Percentiles rank a stretch among this genome's conserved stretches.
These are phyloP conservation scores for Brachyistius frenatus DNA, from an alignment of 2,113 vertebrate species.

Conservation along the genomic window DNA sequence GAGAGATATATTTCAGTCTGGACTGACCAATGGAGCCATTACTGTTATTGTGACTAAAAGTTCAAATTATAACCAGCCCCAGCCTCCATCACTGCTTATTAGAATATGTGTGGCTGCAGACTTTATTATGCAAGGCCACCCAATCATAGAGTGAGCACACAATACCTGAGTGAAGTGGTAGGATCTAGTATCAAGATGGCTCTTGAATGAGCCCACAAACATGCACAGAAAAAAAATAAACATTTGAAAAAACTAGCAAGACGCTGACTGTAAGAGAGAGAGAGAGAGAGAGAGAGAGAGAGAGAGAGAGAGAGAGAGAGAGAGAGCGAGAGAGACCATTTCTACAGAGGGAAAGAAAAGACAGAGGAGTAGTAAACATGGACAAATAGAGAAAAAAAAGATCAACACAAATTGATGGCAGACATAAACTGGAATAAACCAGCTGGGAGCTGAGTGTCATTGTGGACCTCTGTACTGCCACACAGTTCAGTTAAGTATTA, in stretches of 20 bases:
- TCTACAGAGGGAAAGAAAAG: constrained; percentile 3
- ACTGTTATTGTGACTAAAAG: no score
- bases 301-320: no score
- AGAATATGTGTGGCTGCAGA: background rate
- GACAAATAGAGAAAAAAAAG: background rate
- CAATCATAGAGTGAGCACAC: background rate
- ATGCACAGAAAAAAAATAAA: background rate
- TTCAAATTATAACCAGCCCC: no score
- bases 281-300: no score
- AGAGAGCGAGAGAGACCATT: background rate
- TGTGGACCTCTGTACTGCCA: constrained; percentile 11
- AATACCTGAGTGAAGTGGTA: constrained; percentile 17
- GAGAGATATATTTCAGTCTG: no score
- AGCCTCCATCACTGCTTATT: no score
- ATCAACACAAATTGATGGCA: background rate
- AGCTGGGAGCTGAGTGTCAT: constrained; percentile 20
- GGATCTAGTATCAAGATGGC: constrained; percentile 37
- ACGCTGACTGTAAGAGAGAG: no score
- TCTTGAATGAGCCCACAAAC: background rate
- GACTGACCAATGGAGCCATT: no score
- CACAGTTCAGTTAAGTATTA: constrained; percentile 23
- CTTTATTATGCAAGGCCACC: background rate
- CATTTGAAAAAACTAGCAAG: background rate
- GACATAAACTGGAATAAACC: constrained; percentile 30
- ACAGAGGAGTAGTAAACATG: background rate